Evolutionary conservation across 2,888 invertebrate species (phyloP).

Genomic region (Phyllotreta striolata): DNA sequence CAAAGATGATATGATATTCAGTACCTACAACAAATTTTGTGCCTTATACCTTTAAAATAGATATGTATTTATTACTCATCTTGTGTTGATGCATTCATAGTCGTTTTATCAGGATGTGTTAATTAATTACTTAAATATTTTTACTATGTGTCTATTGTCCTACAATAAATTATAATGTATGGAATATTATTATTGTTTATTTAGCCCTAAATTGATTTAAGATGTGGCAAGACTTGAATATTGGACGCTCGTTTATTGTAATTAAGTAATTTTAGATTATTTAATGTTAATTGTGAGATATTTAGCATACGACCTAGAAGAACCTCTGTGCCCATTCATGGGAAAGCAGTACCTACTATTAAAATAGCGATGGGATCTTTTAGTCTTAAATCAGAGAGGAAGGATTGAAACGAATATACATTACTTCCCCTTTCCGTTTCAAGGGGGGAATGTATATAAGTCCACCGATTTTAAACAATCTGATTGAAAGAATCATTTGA

Average conservation of each 20-base stretch:
- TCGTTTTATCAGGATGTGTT: conserved; percentile 7
- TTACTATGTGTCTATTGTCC: conserved; percentile 6
- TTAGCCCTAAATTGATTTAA: no score
- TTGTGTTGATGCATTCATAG: conserved; percentile 6
- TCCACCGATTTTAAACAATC: conserved; percentile 38
- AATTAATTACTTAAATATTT: conserved; percentile 11
- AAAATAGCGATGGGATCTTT: background rate
- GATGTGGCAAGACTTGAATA: no score
- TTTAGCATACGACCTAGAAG: no score
- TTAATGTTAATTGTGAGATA: no score
- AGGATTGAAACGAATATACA: conserved; percentile 38
- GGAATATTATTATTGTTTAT: no score
- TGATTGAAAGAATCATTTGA: conserved; percentile 41
- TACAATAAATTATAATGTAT: background rate
- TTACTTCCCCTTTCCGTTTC: conserved; percentile 40
- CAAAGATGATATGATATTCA: background rate
- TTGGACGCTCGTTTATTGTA: no score
- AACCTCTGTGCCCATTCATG: no score
- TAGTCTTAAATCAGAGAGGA: conserved; percentile 26
- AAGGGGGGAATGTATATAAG: conserved; percentile 41
- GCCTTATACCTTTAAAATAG: conserved; percentile 11
- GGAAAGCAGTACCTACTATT: no score
- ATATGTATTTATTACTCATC: background rate
- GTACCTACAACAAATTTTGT: conserved; percentile 10
- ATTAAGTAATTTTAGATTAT: no score